Evolutionary conservation across 2,888 invertebrate genomes (phyloP).

Genomic region (Phyllotreta cruciferae): DNA sequence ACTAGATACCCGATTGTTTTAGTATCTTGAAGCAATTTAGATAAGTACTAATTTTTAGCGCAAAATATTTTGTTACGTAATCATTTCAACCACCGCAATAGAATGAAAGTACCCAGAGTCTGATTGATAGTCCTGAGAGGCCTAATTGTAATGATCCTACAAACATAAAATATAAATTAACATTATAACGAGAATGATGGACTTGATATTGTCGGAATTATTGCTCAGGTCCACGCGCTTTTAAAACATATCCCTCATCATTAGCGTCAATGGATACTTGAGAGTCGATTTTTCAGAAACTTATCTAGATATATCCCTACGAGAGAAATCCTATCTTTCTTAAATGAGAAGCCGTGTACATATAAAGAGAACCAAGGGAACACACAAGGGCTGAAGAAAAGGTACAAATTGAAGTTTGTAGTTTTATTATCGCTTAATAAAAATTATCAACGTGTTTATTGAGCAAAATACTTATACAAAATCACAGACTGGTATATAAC

Average conservation of each 20-base stretch:
- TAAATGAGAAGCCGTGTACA: conserved; percentile 13
- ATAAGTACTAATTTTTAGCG: too few species aligned
- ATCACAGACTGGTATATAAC: too few species aligned
- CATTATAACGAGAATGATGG: conserved; percentile 44
- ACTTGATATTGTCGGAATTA: conserved; percentile 46
- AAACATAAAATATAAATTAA: conserved; percentile 43
- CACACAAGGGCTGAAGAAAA: conserved; percentile 1
- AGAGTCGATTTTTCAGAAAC: conserved; percentile 16
- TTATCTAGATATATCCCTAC: conserved; percentile 15
- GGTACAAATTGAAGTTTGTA: conserved; percentile 4
- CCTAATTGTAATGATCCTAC: conserved; percentile 32
- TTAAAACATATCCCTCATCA: conserved; percentile 33
- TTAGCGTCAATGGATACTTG: conserved; percentile 23
- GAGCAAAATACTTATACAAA: background rate
- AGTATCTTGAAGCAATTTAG: too few species aligned
- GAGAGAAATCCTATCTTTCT: background rate
- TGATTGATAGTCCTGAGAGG: conserved; percentile 19
- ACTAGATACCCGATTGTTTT: too few species aligned
- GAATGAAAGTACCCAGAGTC: background rate
- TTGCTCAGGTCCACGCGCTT: conserved; percentile 42
- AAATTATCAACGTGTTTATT: background rate
- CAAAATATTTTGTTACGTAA: too few species aligned
- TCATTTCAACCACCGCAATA: background rate
- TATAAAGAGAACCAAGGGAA: conserved; percentile 9
- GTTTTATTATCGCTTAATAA: too few species aligned